Conservation (phyloP, 2,888 invertebrate species). For the Anthophora plumipes region DNA sequence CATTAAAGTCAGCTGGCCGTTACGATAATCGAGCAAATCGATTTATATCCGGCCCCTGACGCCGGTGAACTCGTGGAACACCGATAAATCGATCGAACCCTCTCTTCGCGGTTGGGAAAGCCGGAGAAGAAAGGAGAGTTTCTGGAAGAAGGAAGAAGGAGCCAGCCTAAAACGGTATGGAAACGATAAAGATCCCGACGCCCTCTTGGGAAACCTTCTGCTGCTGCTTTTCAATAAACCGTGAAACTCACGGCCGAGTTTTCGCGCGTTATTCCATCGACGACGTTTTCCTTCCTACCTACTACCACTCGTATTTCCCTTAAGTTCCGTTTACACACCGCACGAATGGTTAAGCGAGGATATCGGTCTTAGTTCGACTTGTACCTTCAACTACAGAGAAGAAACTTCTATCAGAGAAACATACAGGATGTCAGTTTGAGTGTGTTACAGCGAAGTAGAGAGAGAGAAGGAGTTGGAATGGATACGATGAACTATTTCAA, state of each 20-base stretch:
- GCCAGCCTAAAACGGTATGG: neutral
- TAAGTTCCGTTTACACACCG: too few species aligned
- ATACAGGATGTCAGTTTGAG: too few species aligned
- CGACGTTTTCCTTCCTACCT: conserved; percentile 48
- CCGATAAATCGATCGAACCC: conserved; percentile 51
- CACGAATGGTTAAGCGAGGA: too few species aligned
- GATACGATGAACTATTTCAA: too few species aligned
- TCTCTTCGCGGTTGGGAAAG: neutral
- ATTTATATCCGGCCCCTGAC: conserved; percentile 52
- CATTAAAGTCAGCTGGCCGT: conserved; percentile 63
- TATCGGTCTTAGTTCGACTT: too few species aligned
- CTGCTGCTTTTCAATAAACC: conserved; percentile 80
- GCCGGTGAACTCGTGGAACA: conserved; percentile 8
- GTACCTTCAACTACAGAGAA: too few species aligned
- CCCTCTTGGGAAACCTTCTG: neutral
- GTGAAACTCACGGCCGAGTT: conserved; percentile 76
- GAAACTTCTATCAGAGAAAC: too few species aligned
- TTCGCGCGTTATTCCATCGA: conserved; percentile 42
- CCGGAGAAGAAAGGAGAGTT: neutral
- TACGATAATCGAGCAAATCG: conserved; percentile 64
- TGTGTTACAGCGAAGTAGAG: neutral
- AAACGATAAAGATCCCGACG: conserved; percentile 38
- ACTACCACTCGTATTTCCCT: conserved; percentile 4
- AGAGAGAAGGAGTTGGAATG: conserved; percentile 3
- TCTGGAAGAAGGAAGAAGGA: neutral